These are phyloP conservation scores for Grammomys surdaster DNA, from an alignment of 2,113 vertebrate species.

Conservation along the genomic window DNA sequence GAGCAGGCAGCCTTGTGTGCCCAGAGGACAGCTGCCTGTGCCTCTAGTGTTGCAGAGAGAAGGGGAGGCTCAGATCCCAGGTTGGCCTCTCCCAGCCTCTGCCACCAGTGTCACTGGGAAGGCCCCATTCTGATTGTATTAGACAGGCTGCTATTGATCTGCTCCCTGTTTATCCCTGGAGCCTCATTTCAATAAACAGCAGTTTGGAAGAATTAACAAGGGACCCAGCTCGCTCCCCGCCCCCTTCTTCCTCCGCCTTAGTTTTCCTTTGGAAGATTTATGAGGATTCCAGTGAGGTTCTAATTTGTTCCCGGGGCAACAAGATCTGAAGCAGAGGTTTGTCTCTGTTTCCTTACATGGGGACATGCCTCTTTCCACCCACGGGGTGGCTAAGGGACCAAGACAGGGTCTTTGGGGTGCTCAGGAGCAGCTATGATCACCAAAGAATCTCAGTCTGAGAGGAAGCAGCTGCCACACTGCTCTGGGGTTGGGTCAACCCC, in stretches of 20 bases:
- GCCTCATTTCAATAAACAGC: slow-evolving; percentile 90
- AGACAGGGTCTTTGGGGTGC: background rate
- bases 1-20: background rate
- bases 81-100: background rate
- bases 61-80: background rate
- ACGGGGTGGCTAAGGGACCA: background rate
- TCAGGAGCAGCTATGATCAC: background rate
- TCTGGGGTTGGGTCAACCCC: background rate
- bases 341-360: slow-evolving; percentile 57
- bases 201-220: slow-evolving; percentile 87
- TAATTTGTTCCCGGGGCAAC: slow-evolving; percentile 81
- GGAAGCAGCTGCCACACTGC: background rate
- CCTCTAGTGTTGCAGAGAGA: background rate
- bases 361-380: background rate
- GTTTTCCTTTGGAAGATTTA: slow-evolving; percentile 85
- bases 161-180: slow-evolving; percentile 83
- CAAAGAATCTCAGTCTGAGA: background rate
- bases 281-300: slow-evolving; percentile 85
- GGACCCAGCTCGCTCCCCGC: slow-evolving; percentile 76
- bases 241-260: background rate
- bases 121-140: slow-evolving; percentile 85
- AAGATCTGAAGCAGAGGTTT: background rate
- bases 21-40: background rate
- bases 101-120: background rate
- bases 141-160: slow-evolving; percentile 88